Percentiles rank a stretch among this genome's conserved stretches.
These are phyloP conservation scores for Megalurothrips usitatus DNA, from an alignment of 2,888 invertebrate genomes.

Conservation along the genomic window DNA sequence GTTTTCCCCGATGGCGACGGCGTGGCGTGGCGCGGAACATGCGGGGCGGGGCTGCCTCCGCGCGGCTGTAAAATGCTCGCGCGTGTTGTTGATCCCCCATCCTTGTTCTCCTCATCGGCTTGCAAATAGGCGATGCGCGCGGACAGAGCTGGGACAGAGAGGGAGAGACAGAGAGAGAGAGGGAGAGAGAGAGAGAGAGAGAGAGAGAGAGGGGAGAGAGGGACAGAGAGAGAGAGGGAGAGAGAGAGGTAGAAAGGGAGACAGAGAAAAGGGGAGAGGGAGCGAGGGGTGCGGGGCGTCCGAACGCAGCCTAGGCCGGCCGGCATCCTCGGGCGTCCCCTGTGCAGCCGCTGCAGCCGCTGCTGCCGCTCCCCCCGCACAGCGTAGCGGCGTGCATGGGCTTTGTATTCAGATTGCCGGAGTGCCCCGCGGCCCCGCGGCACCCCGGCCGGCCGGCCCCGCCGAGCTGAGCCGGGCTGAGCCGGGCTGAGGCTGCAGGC, in stretches of 20 bases:
- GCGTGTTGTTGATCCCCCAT: not conserved
- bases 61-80: not conserved
- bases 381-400: not conserved
- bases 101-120: too few species aligned
- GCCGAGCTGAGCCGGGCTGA: not conserved
- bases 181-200: not conserved
- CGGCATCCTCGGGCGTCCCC: not conserved
- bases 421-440: not conserved
- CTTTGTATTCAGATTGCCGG: constrained; percentile 22
- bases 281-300: not conserved
- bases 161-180: not conserved
- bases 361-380: not conserved
- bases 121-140: too few species aligned
- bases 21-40: too few species aligned
- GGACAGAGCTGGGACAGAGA: too few species aligned
- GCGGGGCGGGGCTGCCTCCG: not conserved
- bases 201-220: not conserved
- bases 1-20: not conserved
- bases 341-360: too few species aligned
- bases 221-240: not conserved
- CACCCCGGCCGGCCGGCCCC: not conserved
- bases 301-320: not conserved
- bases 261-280: not conserved
- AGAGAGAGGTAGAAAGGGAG: not conserved
- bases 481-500: too few species aligned